Evolutionary conservation across 1,140 invertebrate genomes (phyloP).

Genomic region (Leptopilina boulardi): DNA sequence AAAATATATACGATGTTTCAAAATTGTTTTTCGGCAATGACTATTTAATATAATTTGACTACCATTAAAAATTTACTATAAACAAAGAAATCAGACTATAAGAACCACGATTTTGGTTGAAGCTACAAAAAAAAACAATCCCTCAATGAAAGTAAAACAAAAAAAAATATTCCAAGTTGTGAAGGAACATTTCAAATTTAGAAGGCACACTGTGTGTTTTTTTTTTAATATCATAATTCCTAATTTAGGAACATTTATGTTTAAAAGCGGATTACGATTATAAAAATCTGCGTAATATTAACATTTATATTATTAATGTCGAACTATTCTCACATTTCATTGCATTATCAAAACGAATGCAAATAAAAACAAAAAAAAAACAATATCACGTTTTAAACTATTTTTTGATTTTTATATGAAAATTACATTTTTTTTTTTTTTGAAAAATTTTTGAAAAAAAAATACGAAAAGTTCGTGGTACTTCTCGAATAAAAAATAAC

Average conservation of each 20-base stretch:
- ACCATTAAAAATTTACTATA: neutral
- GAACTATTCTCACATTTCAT: neutral
- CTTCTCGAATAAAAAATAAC: neutral
- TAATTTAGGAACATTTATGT: constrained; percentile 48
- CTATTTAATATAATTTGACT: neutral
- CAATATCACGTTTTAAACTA: no score
- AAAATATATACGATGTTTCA: neutral
- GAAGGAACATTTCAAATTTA: constrained; percentile 57
- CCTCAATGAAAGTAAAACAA: neutral
- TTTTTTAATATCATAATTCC: constrained; percentile 41
- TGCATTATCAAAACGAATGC: neutral
- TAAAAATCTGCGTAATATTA: neutral
- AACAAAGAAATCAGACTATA: constrained; percentile 39
- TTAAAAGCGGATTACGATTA: constrained; percentile 51
- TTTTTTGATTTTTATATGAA: no score
- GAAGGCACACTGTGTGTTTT: constrained; percentile 63
- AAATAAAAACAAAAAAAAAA: no score
- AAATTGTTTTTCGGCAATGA: neutral
- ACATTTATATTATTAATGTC: neutral
- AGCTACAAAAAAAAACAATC: neutral
- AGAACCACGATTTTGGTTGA: constrained; percentile 22
- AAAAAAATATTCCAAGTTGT: constrained; percentile 20
- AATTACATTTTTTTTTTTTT: no score
- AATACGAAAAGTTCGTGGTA: no score
- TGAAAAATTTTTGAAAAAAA: no score